A percentile compares a stretch with the other conserved stretches of the same genome.
Conservation (phyloP, 2,888 invertebrate species). For the Melanchra persicariae region DNA sequence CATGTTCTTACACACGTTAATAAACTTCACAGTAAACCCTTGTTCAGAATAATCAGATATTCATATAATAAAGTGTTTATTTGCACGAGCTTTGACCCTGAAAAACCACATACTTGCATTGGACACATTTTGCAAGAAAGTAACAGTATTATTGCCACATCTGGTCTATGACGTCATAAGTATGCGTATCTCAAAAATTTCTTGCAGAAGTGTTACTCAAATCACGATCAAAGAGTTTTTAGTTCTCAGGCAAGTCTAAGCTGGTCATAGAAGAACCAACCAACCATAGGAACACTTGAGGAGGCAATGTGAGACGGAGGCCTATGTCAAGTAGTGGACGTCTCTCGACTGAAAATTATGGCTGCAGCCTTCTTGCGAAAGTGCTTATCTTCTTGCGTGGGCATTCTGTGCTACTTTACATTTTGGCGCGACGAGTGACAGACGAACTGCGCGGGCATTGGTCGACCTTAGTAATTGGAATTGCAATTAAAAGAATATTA, state of each 20-base stretch:
- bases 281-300: too few species aligned
- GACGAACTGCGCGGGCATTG: not conserved
- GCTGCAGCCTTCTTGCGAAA: not conserved
- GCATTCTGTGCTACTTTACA: constrained; percentile 12
- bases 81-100: constrained; percentile 49
- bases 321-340: too few species aligned
- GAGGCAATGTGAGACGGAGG: too few species aligned
- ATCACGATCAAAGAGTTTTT: not conserved
- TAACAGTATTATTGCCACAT: constrained; percentile 54
- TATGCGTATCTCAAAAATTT: not conserved
- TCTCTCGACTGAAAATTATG: too few species aligned
- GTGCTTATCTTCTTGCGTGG: not conserved
- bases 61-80: constrained; percentile 16
- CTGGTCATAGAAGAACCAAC: not conserved
- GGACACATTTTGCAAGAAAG: constrained; percentile 52
- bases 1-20: constrained; percentile 11
- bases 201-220: constrained; percentile 14
- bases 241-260: too few species aligned
- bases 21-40: constrained; percentile 10
- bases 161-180: constrained; percentile 42
- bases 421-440: not conserved
- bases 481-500: constrained; percentile 33
- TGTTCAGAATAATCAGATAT: constrained; percentile 23
- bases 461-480: constrained; percentile 25
- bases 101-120: constrained; percentile 31